phyloP scores from a whole-genome alignment of 2,797 vertebrate genomes.

The Cichlasoma orientale region DNA sequence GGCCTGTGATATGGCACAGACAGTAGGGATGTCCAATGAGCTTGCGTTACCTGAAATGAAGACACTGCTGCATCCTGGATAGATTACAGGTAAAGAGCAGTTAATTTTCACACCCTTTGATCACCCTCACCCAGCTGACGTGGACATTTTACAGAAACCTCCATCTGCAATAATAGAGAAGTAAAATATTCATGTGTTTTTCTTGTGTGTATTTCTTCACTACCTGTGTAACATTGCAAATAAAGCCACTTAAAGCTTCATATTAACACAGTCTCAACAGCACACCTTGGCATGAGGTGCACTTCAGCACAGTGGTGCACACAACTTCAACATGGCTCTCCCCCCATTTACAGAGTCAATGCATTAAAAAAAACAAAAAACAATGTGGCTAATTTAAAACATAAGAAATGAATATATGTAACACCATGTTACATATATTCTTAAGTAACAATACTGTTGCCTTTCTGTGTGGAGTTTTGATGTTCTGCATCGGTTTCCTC shows the following conservation, averaged over 20 bases:
- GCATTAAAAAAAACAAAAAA: not conserved
- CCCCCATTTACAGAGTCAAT: not conserved
- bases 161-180: not conserved
- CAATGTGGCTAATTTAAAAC: not conserved
- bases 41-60: not conserved
- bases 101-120: no score
- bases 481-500: no score
- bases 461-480: no score
- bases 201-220: not conserved
- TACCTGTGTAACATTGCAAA: not conserved
- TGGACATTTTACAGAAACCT: no score
- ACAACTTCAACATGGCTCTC: not conserved
- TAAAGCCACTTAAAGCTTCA: not conserved
- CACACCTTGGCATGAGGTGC: not conserved
- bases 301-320: no score
- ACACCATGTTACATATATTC: not conserved
- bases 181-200: not conserved
- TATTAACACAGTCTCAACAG: not conserved
- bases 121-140: no score
- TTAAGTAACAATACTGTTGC: not conserved
- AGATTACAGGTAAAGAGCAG: no score
- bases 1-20: not conserved
- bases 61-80: not conserved
- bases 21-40: not conserved
- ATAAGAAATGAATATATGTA: no score